Conservation (phyloP, 2,888 invertebrate genomes). For the Periphyllus acericola region DNA sequence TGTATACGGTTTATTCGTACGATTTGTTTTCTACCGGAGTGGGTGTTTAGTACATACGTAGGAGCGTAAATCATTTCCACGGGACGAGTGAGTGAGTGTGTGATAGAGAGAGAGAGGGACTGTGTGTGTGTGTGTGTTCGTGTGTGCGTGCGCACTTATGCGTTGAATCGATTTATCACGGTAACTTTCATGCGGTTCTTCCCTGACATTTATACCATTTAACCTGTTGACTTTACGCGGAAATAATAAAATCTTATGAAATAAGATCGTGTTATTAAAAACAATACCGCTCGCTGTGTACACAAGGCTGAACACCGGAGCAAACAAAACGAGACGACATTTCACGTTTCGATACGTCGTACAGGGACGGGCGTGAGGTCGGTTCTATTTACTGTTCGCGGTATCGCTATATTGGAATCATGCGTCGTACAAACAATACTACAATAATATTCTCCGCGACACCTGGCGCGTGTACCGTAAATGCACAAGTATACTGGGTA, state of each 20-base stretch:
- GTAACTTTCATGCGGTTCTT: too few species aligned
- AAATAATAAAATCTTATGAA: not conserved
- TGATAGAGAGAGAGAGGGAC: too few species aligned
- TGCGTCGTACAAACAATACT: not conserved
- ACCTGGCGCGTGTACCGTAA: constrained; percentile 25
- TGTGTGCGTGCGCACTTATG: too few species aligned
- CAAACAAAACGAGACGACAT: not conserved
- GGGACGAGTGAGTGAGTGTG: too few species aligned
- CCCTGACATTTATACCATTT: not conserved
- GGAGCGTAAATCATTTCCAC: too few species aligned
- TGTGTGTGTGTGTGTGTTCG: too few species aligned
- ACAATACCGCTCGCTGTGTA: not conserved
- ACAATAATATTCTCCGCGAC: not conserved
- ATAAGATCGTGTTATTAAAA: not conserved
- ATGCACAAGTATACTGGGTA: not conserved
- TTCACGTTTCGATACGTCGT: not conserved
- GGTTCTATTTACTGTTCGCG: constrained; percentile 20
- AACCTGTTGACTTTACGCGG: not conserved
- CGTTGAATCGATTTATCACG: too few species aligned
- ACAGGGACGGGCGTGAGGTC: not conserved
- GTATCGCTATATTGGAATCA: not conserved
- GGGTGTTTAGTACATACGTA: too few species aligned
- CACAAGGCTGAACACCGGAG: not conserved
- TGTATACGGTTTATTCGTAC: too few species aligned
- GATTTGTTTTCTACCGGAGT: too few species aligned